Evolutionary conservation across 2,888 invertebrate genomes (phyloP).

Genomic region (Metallyticus violacea): DNA sequence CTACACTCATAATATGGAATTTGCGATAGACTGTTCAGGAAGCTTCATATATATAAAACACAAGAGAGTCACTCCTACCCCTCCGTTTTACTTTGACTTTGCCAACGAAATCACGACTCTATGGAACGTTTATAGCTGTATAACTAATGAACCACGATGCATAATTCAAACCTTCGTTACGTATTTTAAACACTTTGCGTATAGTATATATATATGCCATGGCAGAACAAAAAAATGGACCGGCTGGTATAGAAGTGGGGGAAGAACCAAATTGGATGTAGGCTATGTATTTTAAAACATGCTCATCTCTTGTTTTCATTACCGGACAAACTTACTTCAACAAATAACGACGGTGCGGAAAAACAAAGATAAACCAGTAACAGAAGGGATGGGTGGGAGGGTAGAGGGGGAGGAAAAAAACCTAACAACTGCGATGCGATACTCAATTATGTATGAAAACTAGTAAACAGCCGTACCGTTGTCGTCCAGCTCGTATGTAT

Average conservation of each 20-base stretch:
- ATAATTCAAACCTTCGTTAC: slow-evolving; percentile 31
- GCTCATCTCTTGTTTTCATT: slow-evolving; percentile 37
- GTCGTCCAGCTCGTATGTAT: not conserved
- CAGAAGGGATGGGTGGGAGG: too few species aligned
- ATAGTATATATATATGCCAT: slow-evolving; percentile 6
- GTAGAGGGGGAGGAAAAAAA: not conserved
- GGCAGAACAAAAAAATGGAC: not conserved
- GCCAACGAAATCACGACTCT: slow-evolving; percentile 17
- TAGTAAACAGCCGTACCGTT: not conserved
- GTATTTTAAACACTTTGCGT: slow-evolving; percentile 31
- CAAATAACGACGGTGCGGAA: slow-evolving; percentile 18
- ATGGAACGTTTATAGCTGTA: slow-evolving; percentile 24
- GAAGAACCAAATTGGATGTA: slow-evolving; percentile 27
- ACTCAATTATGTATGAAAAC: not conserved
- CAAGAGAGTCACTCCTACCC: slow-evolving; percentile 17
- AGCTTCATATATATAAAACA: slow-evolving; percentile 11
- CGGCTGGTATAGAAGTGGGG: not conserved
- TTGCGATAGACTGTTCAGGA: slow-evolving; percentile 23
- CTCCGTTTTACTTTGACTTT: slow-evolving; percentile 22
- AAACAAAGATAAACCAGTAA: slow-evolving; percentile 16
- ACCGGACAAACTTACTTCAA: slow-evolving; percentile 18
- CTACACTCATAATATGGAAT: slow-evolving; percentile 27
- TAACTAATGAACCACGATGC: slow-evolving; percentile 30
- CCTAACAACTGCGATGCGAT: not conserved
- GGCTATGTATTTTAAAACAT: slow-evolving; percentile 27